Conservation (phyloP, 2,888 invertebrate species). For the Acronicta alni region DNA sequence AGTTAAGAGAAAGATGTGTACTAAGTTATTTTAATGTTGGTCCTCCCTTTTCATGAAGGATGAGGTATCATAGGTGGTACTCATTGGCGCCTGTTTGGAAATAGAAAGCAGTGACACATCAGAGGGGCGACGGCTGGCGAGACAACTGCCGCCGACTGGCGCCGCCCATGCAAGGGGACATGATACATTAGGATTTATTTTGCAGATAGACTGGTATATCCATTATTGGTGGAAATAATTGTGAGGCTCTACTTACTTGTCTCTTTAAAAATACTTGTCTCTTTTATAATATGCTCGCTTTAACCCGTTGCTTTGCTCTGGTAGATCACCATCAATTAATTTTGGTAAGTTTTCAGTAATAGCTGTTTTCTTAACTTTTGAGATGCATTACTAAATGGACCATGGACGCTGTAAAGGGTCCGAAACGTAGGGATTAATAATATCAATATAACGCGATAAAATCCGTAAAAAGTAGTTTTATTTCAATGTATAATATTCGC, state of each 20-base stretch:
- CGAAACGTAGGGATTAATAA: no score
- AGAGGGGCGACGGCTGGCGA: slow-evolving; percentile 63
- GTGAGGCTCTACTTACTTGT: not conserved
- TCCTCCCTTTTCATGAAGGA: slow-evolving; percentile 47
- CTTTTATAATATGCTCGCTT: not conserved
- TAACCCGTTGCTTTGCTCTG: no score
- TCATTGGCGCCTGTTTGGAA: slow-evolving; percentile 77
- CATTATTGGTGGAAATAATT: slow-evolving; percentile 24
- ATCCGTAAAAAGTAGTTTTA: no score
- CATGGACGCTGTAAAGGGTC: no score
- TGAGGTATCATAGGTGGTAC: slow-evolving; percentile 66
- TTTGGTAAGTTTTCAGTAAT: no score
- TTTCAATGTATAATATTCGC: no score
- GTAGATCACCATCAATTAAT: no score
- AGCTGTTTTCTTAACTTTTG: no score
- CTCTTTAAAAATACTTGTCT: not conserved
- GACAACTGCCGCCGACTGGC: slow-evolving; percentile 63
- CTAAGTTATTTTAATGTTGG: slow-evolving; percentile 19
- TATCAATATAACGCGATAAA: no score
- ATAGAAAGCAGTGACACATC: slow-evolving; percentile 85
- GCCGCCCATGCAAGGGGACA: slow-evolving; percentile 57
- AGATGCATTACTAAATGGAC: no score
- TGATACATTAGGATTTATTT: slow-evolving; percentile 54
- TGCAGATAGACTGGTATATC: slow-evolving; percentile 35
- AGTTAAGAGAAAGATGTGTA: slow-evolving; percentile 24